These are phyloP conservation scores for Calliopsis andreniformis DNA, from an alignment of 1,140 invertebrate species.

Conservation along the genomic window DNA sequence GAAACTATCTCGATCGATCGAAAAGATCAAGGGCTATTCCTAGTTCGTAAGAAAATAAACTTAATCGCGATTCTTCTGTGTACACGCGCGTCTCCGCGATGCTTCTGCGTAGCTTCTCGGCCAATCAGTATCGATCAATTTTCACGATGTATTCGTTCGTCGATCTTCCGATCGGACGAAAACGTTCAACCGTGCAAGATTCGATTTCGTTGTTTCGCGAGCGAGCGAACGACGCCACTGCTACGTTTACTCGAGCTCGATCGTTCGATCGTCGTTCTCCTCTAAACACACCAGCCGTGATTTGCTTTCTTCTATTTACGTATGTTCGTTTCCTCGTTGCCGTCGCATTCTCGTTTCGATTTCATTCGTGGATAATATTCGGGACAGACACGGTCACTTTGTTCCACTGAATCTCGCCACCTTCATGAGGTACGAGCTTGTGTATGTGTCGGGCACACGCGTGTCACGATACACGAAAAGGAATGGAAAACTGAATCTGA, in stretches of 20 bases:
- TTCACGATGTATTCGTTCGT: slow-evolving; percentile 14
- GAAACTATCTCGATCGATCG: neutral
- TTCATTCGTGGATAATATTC: neutral
- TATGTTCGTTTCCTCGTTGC: slow-evolving; percentile 29
- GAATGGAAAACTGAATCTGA: neutral
- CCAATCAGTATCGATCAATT: neutral
- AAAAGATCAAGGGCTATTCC: neutral
- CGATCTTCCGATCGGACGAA: neutral
- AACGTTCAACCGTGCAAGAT: slow-evolving; percentile 12
- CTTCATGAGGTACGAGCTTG: neutral
- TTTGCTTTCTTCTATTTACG: slow-evolving; percentile 3
- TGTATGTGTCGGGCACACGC: neutral
- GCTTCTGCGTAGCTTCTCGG: neutral
- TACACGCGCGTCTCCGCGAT: neutral
- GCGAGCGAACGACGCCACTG: slow-evolving; percentile 27
- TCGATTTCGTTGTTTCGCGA: slow-evolving; percentile 36
- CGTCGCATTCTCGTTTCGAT: slow-evolving; percentile 37
- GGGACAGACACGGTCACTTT: neutral
- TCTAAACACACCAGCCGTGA: slow-evolving; percentile 22
- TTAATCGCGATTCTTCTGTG: neutral
- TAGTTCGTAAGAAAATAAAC: neutral
- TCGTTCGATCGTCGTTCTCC: slow-evolving; percentile 32
- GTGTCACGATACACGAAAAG: neutral
- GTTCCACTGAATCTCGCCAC: neutral
- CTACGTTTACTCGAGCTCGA: slow-evolving; percentile 22